phyloP scores from a whole-genome alignment of 2,888 invertebrate species.

The Clunio marinus region DNA sequence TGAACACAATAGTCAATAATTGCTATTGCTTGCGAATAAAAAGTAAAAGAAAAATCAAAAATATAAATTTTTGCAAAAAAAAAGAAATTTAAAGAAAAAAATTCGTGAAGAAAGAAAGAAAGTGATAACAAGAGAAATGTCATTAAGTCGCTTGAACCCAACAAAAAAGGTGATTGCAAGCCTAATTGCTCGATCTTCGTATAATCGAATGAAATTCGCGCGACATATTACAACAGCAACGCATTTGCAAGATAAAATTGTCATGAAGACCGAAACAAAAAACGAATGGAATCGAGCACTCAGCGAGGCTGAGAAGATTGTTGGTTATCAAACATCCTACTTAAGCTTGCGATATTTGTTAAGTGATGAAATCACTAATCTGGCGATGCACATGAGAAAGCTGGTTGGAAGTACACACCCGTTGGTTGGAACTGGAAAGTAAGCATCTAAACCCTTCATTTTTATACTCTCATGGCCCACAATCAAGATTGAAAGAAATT shows the following conservation, averaged over 20 bases:
- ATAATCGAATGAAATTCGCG: background rate
- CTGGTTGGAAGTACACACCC: constrained; percentile 33
- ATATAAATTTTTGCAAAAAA: too few relatives aligned
- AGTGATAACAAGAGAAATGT: constrained; percentile 24
- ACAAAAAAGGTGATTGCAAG: constrained; percentile 4
- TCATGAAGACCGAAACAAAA: constrained; percentile 22
- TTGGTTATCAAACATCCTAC: constrained; percentile 31
- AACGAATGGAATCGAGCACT: constrained; percentile 37
- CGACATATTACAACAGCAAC: constrained; percentile 7
- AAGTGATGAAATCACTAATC: constrained; percentile 34
- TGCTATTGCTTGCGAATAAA: too few relatives aligned
- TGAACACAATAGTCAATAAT: constrained; percentile 22
- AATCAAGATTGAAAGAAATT: background rate
- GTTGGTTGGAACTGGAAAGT: constrained; percentile 28
- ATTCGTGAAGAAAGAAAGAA: background rate
- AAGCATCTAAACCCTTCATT: background rate
- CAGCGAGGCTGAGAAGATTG: constrained; percentile 38
- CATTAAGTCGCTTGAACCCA: constrained; percentile 12
- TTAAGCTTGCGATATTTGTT: constrained; percentile 31
- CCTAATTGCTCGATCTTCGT: background rate
- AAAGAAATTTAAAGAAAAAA: constrained; percentile 18
- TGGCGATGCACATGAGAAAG: constrained; percentile 29
- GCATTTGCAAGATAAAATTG: constrained; percentile 20
- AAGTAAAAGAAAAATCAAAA: too few relatives aligned
- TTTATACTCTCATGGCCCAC: too few relatives aligned